phyloP scores from a whole-genome alignment of 2,888 invertebrate species.

The Anagyrus pseudococci region DNA sequence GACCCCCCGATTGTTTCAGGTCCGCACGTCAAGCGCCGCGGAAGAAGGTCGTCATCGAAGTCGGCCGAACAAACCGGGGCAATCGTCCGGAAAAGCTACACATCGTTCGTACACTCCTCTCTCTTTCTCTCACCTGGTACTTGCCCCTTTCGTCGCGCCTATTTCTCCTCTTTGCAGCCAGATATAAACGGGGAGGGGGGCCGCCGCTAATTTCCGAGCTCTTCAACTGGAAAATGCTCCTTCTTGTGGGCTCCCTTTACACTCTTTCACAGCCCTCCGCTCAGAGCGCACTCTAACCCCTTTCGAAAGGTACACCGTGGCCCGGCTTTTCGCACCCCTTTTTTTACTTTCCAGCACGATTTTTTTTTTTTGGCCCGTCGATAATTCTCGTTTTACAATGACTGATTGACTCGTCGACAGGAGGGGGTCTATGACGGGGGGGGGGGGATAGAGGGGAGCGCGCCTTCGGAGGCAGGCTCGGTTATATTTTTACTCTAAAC shows the following conservation, averaged over 20 bases:
- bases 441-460: too few relatives aligned
- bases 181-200: neutral
- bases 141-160: conserved; percentile 42
- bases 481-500: too few relatives aligned
- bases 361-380: conserved; percentile 5
- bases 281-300: neutral
- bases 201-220: conserved; percentile 39
- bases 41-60: conserved; percentile 3
- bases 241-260: neutral
- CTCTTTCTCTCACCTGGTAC: conserved; percentile 48
- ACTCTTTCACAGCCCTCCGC: conserved; percentile 23
- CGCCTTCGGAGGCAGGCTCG: too few relatives aligned
- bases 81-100: conserved; percentile 47
- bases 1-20: too few relatives aligned
- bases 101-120: too few relatives aligned
- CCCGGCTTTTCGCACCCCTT: neutral
- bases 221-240: conserved; percentile 41
- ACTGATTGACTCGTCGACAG: conserved; percentile 20
- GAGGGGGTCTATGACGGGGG: neutral
- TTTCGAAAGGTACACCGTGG: neutral
- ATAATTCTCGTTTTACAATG: conserved; percentile 26
- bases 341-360: conserved; percentile 13
- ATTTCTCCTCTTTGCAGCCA: conserved; percentile 36
- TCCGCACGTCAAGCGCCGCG: conserved; percentile 12
- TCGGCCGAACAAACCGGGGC: conserved; percentile 29